Percentiles rank a stretch among this genome's conserved stretches.
phyloP scores from a whole-genome alignment of 1,140 invertebrate genomes.

The Dinoponera quadriceps region DNA sequence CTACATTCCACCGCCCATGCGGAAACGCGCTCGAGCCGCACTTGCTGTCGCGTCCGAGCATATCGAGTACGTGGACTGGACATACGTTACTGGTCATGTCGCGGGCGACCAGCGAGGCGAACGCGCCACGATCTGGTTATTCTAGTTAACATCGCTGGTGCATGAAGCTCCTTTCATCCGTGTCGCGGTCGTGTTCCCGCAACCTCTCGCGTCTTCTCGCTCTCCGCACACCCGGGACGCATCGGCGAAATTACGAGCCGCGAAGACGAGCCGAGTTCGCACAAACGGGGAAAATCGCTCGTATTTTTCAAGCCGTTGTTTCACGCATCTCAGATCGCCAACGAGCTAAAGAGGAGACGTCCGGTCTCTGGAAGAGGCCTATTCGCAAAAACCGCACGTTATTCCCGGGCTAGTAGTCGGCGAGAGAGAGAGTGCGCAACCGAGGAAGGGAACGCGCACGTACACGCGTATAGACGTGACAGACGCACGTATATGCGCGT shows the following conservation, averaged over 20 bases:
- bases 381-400: constrained; percentile 42
- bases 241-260: neutral
- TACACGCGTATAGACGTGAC: neutral
- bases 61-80: constrained; percentile 44
- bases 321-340: neutral
- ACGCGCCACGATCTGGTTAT: constrained; percentile 72
- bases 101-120: constrained; percentile 55
- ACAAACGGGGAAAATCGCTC: neutral
- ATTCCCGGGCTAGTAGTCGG: constrained; percentile 48
- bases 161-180: constrained; percentile 71
- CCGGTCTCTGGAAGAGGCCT: constrained; percentile 7
- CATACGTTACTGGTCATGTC: constrained; percentile 63
- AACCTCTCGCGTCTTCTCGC: constrained; percentile 43
- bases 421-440: constrained; percentile 46
- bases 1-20: neutral
- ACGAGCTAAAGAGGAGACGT: neutral
- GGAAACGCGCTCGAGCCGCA: constrained; percentile 24
- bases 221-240: constrained; percentile 5
- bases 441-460: constrained; percentile 25
- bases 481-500: neutral
- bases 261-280: too few species aligned
- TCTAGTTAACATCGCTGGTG: constrained; percentile 70
- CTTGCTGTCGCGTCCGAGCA: constrained; percentile 42
- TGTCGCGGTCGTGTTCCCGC: constrained; percentile 45
- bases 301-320: neutral